Conservation (phyloP, 2,113 vertebrate genomes). For the Anolis carolinensis region DNA sequence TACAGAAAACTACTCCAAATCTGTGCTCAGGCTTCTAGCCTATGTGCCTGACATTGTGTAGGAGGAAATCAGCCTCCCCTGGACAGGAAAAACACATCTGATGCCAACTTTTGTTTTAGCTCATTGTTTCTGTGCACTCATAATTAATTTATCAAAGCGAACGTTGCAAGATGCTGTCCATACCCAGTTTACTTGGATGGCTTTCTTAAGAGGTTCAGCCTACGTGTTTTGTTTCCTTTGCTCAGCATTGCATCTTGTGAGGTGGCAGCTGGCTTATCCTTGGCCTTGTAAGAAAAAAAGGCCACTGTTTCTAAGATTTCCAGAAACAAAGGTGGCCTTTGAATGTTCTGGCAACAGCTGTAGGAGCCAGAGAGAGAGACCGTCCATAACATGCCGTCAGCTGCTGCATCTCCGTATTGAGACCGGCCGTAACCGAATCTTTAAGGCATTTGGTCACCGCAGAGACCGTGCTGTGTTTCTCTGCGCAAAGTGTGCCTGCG, state of each 20-base stretch:
- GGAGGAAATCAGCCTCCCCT: neutral
- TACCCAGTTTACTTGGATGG: neutral
- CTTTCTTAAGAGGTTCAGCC: neutral
- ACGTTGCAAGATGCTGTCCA: neutral
- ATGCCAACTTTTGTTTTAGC: neutral
- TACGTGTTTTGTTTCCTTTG: neutral
- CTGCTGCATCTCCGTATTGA: constrained; percentile 67
- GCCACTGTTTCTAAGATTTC: constrained; percentile 74
- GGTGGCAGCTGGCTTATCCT: constrained; percentile 72
- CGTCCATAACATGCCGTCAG: constrained; percentile 66
- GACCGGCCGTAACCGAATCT: constrained; percentile 22
- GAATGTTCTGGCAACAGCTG: constrained; percentile 76
- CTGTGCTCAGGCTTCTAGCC: neutral
- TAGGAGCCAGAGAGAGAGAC: constrained; percentile 44
- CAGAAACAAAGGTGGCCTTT: constrained; percentile 80
- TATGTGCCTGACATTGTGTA: neutral
- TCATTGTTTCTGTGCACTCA: constrained; percentile 5
- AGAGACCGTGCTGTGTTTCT: neutral
- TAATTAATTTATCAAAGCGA: constrained; percentile 51
- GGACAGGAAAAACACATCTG: constrained; percentile 8
- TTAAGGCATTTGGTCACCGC: constrained; percentile 65
- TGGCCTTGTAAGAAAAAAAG: constrained; percentile 63
- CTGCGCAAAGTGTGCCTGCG: neutral
- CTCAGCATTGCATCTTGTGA: constrained; percentile 55
- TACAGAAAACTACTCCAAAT: neutral